phyloP scores from a whole-genome alignment of 2,113 vertebrate genomes.

The Motacilla tschutschensis region DNA sequence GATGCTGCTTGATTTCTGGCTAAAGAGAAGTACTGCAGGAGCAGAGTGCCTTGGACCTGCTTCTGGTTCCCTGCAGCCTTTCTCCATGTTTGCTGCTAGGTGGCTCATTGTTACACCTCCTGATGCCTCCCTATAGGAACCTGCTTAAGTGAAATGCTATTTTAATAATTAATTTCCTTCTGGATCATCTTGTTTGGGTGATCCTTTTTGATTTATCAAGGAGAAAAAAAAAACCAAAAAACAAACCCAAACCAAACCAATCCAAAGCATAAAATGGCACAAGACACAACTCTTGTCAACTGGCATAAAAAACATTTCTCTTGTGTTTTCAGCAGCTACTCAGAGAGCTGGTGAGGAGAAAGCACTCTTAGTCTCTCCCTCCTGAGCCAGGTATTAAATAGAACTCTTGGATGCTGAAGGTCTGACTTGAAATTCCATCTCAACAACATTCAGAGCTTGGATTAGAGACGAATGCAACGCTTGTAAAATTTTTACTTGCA shows the following conservation, averaged over 20 bases:
- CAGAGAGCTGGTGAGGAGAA: not conserved
- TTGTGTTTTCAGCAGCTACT: not conserved
- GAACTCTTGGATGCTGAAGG: not conserved
- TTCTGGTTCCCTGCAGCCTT: not conserved
- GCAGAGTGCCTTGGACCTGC: not conserved
- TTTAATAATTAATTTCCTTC: not conserved
- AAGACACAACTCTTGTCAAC: not conserved
- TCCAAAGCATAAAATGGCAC: not conserved
- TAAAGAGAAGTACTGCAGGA: not conserved
- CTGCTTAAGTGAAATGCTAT: not conserved
- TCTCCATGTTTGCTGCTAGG: accelerated
- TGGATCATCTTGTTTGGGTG: not conserved
- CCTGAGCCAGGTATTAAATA: not conserved
- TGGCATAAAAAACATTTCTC: not conserved
- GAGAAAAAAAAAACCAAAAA: not conserved
- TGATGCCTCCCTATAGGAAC: not conserved
- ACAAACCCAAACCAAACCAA: not conserved
- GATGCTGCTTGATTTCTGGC: not conserved
- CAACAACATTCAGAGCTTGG: not conserved
- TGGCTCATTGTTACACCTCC: not conserved
- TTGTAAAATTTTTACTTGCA: not conserved
- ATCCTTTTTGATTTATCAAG: not conserved
- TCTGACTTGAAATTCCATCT: not conserved
- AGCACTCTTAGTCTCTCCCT: not conserved
- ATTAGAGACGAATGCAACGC: not conserved